Evolutionary conservation across 2,888 invertebrate species (phyloP).

Genomic region (Philonicus albiceps): DNA sequence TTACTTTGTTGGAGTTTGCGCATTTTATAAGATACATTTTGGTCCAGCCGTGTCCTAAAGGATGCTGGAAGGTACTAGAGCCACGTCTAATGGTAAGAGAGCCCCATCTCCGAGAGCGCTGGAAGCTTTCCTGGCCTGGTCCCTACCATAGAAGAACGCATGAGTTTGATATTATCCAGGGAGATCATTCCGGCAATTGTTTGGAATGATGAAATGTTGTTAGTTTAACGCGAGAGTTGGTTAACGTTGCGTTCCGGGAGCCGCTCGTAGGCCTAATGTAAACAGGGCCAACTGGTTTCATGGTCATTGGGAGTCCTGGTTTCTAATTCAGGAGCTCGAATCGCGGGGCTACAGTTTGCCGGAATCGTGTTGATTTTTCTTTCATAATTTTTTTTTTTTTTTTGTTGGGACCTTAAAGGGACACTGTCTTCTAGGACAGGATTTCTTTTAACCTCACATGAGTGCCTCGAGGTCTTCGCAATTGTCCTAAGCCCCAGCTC

Average conservation of each 20-base stretch:
- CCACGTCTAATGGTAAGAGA: background rate
- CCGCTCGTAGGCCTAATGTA: constrained; percentile 34
- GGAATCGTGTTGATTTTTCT: background rate
- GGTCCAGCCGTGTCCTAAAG: constrained; percentile 16
- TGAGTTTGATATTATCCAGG: constrained; percentile 30
- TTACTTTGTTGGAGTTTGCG: background rate
- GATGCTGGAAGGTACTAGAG: constrained; percentile 20
- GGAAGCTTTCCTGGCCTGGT: background rate
- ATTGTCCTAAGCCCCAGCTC: background rate
- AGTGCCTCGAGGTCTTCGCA: background rate
- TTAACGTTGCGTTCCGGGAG: constrained; percentile 45
- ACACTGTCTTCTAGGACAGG: background rate
- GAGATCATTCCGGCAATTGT: constrained; percentile 29
- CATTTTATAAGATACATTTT: background rate
- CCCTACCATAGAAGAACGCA: constrained; percentile 11
- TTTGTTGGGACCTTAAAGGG: background rate
- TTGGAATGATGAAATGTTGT: constrained; percentile 42
- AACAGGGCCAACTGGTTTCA: constrained; percentile 15
- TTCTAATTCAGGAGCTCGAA: background rate
- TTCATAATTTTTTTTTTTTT: background rate
- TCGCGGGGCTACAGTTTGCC: background rate
- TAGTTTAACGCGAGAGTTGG: constrained; percentile 49
- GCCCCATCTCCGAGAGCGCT: background rate
- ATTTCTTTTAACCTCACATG: background rate
- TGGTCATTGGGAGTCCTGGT: constrained; percentile 18